These are phyloP conservation scores for Aldabrachelys gigantea DNA, from an alignment of 2,113 vertebrate species.

Conservation along the genomic window DNA sequence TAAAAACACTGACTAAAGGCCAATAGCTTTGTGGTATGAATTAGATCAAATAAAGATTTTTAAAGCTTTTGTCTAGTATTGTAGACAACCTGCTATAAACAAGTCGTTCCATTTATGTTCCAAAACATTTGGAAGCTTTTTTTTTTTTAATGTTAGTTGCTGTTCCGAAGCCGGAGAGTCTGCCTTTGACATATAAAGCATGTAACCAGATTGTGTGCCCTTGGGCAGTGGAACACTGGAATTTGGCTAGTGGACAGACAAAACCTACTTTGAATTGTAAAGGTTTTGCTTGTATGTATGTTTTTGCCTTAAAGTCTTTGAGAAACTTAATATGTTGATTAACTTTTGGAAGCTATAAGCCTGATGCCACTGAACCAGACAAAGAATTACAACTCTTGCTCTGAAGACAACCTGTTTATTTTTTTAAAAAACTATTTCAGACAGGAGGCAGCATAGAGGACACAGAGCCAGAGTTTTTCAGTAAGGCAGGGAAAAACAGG, in stretches of 20 bases:
- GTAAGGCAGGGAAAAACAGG: background rate
- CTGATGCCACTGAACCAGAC: background rate
- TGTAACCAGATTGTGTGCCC: background rate
- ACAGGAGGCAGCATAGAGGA: background rate
- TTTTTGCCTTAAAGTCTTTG: background rate
- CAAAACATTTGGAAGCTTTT: conserved; percentile 3
- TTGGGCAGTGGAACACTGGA: background rate
- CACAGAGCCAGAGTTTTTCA: background rate
- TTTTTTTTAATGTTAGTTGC: background rate
- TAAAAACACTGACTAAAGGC: background rate
- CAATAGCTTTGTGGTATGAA: background rate
- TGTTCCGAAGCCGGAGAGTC: background rate
- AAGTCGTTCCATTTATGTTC: background rate
- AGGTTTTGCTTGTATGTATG: background rate
- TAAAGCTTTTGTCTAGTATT: background rate
- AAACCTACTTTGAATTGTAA: background rate
- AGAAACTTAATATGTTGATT: background rate
- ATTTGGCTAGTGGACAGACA: background rate
- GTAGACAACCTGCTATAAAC: background rate
- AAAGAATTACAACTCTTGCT: background rate
- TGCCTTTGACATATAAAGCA: background rate
- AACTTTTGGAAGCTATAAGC: background rate
- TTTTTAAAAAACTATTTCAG: conserved; percentile 11
- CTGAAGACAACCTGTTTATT: background rate
- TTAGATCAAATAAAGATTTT: background rate